These are phyloP conservation scores for Baryphthengus martii DNA, from an alignment of 2,113 vertebrate genomes.

Conservation along the genomic window DNA sequence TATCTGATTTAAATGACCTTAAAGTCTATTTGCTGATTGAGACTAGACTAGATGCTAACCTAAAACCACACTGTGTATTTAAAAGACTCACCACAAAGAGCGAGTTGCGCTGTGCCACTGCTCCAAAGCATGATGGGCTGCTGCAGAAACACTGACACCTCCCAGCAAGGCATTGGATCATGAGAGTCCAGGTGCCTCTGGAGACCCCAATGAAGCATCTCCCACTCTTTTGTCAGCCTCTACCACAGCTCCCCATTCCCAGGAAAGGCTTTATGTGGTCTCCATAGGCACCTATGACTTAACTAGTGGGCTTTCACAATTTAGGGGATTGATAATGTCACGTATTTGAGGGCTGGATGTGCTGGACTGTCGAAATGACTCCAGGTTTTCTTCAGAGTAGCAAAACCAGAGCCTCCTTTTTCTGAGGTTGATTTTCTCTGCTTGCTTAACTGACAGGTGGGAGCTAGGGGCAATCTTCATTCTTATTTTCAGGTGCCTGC, in stretches of 20 bases:
- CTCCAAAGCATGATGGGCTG: accelerated
- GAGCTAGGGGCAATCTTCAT: neutral
- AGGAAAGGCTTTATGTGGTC: neutral
- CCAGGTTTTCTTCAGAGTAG: neutral
- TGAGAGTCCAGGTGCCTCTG: accelerated
- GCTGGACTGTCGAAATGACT: neutral
- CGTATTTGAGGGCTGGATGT: neutral
- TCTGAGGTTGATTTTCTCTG: neutral
- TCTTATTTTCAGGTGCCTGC: neutral
- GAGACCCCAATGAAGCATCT: neutral
- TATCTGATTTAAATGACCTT: neutral
- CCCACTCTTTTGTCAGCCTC: neutral
- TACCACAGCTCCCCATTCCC: neutral
- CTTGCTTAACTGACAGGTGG: neutral
- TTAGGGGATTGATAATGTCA: neutral
- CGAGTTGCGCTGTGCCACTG: neutral
- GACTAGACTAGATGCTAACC: too few species aligned
- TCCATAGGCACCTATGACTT: neutral
- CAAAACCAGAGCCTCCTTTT: neutral
- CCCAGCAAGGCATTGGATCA: neutral
- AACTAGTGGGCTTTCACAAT: neutral
- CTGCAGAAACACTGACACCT: neutral
- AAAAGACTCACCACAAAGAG: neutral
- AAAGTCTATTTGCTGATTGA: neutral
- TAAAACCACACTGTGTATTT: neutral